Base-by-base conservation (phyloP, 2,797 vertebrate species). In the Odontamblyopus rebecca region DNA sequence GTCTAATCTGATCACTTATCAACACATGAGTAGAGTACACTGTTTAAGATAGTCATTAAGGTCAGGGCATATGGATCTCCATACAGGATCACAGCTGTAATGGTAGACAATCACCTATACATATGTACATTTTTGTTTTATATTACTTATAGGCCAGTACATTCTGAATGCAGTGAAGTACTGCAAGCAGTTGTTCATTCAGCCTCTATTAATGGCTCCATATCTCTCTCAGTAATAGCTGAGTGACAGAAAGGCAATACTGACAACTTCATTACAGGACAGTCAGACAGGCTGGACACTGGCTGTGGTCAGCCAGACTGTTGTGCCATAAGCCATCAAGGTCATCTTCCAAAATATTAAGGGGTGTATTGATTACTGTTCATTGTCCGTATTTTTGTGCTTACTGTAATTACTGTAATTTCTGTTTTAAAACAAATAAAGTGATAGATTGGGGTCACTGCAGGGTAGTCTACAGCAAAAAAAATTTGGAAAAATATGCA, bases 171-270 rank as follows among this genome's bases (percentile, higher is more conserved):
- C 27, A 60, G 27, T 30, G 3, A 60, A 27, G 57, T 30, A 60
- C 57, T 57, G 23, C 54, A 60, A 13, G 27, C 27, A 30, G 76
- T 89, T 86, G 83, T 54, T 12, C 54, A 88, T 92, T 90, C 90
- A 90, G 84, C 86, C 87, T 88, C 83, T 92, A 90, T 91, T 89
- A 89, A 82, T 83, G 75, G 82, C 83, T 82, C 88, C 88, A 91
- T 93, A 93, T 93, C 91, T 93, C 89, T 92, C 82, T 70, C 44
- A 48, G 82, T 94, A 94, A 94, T 94, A 92, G 91, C 92, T 93
- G 93, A 97, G 93, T 97, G 96, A 97, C 96, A 98, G 96, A 96
- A 97, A 97, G 94, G 95, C 96, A 95, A 97, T 97, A 95, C 93
- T 93, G 94, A 95, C 93, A 94, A 95, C 95, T 97, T 98, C 94